Conservation (phyloP, 1,140 invertebrate genomes). For the Drosophila suzukii region DNA sequence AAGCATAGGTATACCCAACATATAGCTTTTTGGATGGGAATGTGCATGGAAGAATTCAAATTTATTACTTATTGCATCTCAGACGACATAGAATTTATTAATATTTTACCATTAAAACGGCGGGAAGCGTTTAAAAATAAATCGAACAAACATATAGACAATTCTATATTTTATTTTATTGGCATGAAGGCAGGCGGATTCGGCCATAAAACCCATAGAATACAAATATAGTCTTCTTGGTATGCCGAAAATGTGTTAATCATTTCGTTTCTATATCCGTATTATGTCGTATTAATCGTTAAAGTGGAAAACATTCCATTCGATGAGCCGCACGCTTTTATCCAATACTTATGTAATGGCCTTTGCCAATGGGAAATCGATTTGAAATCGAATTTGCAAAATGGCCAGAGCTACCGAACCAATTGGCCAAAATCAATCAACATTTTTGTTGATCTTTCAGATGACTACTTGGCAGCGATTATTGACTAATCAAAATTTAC, state of each 20-base stretch:
- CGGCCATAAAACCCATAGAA: conserved; percentile 53
- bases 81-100: conserved; percentile 77
- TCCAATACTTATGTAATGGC: conserved; percentile 58
- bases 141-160: conserved; percentile 44
- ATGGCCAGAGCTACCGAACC: conserved; percentile 37
- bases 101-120: conserved; percentile 70
- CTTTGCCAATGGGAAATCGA: conserved; percentile 53
- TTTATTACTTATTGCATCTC: conserved; percentile 76
- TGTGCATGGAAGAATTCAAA: conserved; percentile 51
- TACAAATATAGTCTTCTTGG: conserved; percentile 52
- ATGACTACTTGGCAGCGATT: conserved; percentile 40
- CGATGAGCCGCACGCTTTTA: conserved; percentile 19
- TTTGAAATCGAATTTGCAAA: conserved; percentile 22
- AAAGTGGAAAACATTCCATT: conserved; percentile 23
- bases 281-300: conserved; percentile 56
- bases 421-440: conserved; percentile 72
- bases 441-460: conserved; percentile 32
- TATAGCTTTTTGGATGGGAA: conserved; percentile 9
- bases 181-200: conserved; percentile 49
- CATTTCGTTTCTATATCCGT: conserved; percentile 53
- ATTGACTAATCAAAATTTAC: conserved; percentile 40
- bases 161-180: conserved; percentile 55
- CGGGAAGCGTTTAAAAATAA: conserved; percentile 74
- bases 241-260: conserved; percentile 71
- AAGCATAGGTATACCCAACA: conserved; percentile 21